Percentiles rank a stretch among this genome's conserved stretches.
Evolutionary conservation across 2,888 invertebrate species (phyloP).

Genomic region (Amiota mariae): DNA sequence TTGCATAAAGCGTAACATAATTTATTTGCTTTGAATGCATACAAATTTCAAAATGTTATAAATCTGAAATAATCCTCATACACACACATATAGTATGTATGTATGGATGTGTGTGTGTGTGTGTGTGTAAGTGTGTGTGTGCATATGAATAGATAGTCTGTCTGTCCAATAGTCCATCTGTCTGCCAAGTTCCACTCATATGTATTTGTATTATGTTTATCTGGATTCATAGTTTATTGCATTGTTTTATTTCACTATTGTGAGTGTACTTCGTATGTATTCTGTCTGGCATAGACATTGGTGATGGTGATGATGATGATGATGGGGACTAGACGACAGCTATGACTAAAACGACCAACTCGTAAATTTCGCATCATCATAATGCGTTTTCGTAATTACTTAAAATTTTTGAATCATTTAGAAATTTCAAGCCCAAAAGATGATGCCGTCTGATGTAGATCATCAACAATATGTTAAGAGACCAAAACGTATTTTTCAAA

Average conservation of each 20-base stretch:
- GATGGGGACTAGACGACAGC: slow-evolving; percentile 28
- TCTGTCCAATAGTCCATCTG: too few relatives aligned
- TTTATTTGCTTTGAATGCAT: slow-evolving; percentile 68
- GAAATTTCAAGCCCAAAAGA: slow-evolving; percentile 59
- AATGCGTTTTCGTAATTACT: slow-evolving; percentile 69
- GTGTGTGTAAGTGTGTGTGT: too few relatives aligned
- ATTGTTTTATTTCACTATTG: slow-evolving; percentile 7
- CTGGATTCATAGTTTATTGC: slow-evolving; percentile 10
- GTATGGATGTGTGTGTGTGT: too few relatives aligned
- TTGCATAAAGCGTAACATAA: slow-evolving; percentile 69
- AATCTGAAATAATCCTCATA: slow-evolving; percentile 34
- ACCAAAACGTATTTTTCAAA: slow-evolving; percentile 41
- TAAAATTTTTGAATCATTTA: slow-evolving; percentile 72
- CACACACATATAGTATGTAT: neutral
- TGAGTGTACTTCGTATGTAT: slow-evolving; percentile 3
- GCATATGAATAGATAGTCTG: too few relatives aligned
- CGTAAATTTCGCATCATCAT: slow-evolving; percentile 67
- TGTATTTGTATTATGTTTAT: neutral
- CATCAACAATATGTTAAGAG: slow-evolving; percentile 62
- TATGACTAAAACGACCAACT: slow-evolving; percentile 43
- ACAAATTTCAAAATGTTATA: slow-evolving; percentile 59
- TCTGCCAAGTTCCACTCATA: too few relatives aligned
- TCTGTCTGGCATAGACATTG: neutral
- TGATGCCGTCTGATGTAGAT: slow-evolving; percentile 54
- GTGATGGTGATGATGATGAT: neutral